Base-by-base conservation (phyloP, 2,888 invertebrate genomes). In the Conistra vaccinii region DNA sequence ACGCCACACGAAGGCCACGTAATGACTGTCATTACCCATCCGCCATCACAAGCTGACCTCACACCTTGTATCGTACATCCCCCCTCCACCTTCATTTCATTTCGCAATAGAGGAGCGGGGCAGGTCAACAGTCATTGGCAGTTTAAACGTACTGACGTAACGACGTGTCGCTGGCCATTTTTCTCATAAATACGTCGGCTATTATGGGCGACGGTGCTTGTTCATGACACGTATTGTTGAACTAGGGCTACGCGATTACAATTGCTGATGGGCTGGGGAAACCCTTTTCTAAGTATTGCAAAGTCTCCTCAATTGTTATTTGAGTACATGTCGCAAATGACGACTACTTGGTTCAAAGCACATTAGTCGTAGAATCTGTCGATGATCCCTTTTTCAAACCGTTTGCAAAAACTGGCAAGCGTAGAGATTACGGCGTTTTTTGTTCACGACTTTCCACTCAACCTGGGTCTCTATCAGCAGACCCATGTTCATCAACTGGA, bases 1-100 rank as follows among this genome's bases (percentile, higher is more conserved):
- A 76, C 83, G 72, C 81, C 62, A 55, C 85, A 83, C 79, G 92
- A 93, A 94, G 94, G 94, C 87, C 94, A 86, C 88, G 78, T 94
- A 93, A 95, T 94, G 89, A 90, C 93, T 74, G 89, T 87, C 88
- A 94, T 94, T 94, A 93, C 86, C 77, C 82, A 84, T 73, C 78
- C 78, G 32, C 90, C 89, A 89, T 61, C 72, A 65, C 69, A 83
- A 71, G 32, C 61, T 78, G 88, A 89, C 66, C 88, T 81, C 80
- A 69, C 69, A 77, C 20, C 58, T 75, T 60, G 58, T 48, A 69
- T 55, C 62, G 61, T 14, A 62, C 57, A 55, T 55, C 61, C 61
- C 77, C 55, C 32, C 32, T 73, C 35, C 10, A 74, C 62, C 32
- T 26, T n/a, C 7, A 66, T 14, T 48, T 71, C 57, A 69, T 66